Evolutionary conservation across 2,797 vertebrate genomes (phyloP).

Genomic region (Scarus forsteni): DNA sequence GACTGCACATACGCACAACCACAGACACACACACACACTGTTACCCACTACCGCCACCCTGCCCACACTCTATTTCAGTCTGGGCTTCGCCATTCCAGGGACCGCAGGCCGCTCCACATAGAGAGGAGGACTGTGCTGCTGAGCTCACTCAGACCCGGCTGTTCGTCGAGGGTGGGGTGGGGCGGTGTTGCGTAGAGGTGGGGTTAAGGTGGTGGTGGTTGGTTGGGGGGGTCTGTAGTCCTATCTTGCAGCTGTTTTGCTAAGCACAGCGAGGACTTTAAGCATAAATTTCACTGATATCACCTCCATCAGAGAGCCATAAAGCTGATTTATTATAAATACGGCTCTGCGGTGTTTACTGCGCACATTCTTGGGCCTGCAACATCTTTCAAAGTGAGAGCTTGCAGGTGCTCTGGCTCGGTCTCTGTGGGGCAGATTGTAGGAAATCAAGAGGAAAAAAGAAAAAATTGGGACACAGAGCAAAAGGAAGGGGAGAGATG

Average conservation of each 20-base stretch:
- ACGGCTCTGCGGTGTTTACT: constrained; percentile 96
- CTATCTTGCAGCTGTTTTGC: constrained; percentile 91
- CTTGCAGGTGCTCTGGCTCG: constrained; percentile 91
- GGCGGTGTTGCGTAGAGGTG: constrained; percentile 41
- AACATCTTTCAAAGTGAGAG: constrained; percentile 94
- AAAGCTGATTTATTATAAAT: constrained; percentile 99
- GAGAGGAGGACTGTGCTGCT: constrained; percentile 72
- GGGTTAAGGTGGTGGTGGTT: constrained; percentile 58
- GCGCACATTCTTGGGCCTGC: constrained; percentile 94
- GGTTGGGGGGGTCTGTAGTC: constrained; percentile 43
- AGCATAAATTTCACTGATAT: constrained; percentile 97
- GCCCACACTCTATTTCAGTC: constrained; percentile 81
- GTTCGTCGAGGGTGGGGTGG: constrained; percentile 54
- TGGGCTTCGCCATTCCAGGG: constrained; percentile 71
- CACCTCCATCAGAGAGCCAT: constrained; percentile 97
- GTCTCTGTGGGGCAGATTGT: constrained; percentile 75
- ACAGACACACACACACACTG: constrained; percentile 54
- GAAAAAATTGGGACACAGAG: constrained; percentile 28
- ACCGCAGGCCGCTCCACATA: constrained; percentile 77
- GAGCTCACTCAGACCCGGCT: constrained; percentile 68
- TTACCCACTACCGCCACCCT: constrained; percentile 73
- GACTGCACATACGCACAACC: constrained; percentile 61
- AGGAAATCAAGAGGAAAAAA: constrained; percentile 60
- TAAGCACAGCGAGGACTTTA: constrained; percentile 88
- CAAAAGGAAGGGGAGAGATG: constrained; percentile 8